Percentiles rank a stretch among this genome's conserved stretches.
Conservation (phyloP, 2,888 invertebrate genomes). For the Eupithecia vulgata region DNA sequence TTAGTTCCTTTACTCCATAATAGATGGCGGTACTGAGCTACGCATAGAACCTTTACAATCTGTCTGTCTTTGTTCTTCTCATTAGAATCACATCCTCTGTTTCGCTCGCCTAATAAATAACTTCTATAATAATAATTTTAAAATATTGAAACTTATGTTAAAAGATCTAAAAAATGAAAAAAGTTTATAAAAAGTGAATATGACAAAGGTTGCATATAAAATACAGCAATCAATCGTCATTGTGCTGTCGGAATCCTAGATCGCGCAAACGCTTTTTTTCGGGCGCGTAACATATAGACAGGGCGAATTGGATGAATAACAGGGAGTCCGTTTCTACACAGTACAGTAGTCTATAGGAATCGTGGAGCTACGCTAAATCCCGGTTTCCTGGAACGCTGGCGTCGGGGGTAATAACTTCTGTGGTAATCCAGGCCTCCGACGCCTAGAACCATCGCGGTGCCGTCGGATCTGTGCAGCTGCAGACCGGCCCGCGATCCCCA, state of each 20-base stretch:
- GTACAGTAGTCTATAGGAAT: conserved; percentile 58
- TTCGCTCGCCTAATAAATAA: conserved; percentile 14
- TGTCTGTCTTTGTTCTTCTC: conserved; percentile 17
- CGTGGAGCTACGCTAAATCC: conserved; percentile 57
- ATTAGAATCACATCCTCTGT: conserved; percentile 5
- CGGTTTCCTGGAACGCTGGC: conserved; percentile 29
- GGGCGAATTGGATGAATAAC: accelerated
- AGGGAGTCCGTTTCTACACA: conserved; percentile 72
- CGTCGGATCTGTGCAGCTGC: background rate
- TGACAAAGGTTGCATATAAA: background rate
- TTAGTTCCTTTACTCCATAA: background rate
- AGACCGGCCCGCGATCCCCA: conserved; percentile 13
- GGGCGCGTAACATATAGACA: background rate
- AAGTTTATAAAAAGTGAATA: background rate
- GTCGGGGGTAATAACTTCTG: conserved; percentile 12
- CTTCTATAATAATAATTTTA: background rate
- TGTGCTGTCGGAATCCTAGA: conserved; percentile 13
- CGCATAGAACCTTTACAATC: background rate
- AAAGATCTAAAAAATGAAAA: background rate
- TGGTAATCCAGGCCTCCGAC: conserved; percentile 7
- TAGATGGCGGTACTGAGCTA: conserved; percentile 23
- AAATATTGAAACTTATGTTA: background rate
- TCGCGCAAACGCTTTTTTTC: conserved; percentile 24
- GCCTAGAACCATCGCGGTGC: conserved; percentile 18
- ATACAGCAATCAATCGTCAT: background rate